Evolutionary conservation across 1,140 invertebrate genomes (phyloP).

Genomic region (Heliconius hermathena): DNA sequence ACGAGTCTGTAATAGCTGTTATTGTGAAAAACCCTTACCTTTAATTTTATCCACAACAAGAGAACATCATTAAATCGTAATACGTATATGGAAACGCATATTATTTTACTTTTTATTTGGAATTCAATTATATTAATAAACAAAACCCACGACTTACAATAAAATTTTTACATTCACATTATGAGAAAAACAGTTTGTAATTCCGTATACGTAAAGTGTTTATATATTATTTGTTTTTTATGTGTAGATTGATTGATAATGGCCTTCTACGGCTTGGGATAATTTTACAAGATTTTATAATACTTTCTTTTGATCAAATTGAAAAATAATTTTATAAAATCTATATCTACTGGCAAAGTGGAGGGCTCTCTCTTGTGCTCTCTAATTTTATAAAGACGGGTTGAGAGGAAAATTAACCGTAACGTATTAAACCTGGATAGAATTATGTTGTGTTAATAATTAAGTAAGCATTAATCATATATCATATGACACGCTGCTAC

Average conservation of each 20-base stretch:
- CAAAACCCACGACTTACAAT: constrained; percentile 1
- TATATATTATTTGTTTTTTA: neutral
- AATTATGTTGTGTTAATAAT: no score
- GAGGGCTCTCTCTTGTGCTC: no score
- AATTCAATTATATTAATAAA: constrained; percentile 3
- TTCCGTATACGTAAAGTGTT: neutral
- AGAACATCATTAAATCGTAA: neutral
- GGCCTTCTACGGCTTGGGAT: neutral
- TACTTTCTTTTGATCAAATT: neutral
- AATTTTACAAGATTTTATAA: neutral
- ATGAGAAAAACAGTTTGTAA: neutral
- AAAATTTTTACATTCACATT: constrained; percentile 4
- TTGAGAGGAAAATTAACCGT: no score
- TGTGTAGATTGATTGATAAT: neutral
- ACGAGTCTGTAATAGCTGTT: neutral
- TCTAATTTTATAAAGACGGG: no score
- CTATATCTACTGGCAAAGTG: neutral
- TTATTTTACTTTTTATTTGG: neutral
- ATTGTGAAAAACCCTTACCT: neutral
- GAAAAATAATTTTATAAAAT: neutral
- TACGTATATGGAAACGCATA: neutral
- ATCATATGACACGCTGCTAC: no score
- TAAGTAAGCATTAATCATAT: no score
- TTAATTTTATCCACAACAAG: neutral
- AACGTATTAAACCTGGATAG: no score